Base-by-base conservation (phyloP, 1,140 invertebrate genomes). In the Nautilus pompilius region DNA sequence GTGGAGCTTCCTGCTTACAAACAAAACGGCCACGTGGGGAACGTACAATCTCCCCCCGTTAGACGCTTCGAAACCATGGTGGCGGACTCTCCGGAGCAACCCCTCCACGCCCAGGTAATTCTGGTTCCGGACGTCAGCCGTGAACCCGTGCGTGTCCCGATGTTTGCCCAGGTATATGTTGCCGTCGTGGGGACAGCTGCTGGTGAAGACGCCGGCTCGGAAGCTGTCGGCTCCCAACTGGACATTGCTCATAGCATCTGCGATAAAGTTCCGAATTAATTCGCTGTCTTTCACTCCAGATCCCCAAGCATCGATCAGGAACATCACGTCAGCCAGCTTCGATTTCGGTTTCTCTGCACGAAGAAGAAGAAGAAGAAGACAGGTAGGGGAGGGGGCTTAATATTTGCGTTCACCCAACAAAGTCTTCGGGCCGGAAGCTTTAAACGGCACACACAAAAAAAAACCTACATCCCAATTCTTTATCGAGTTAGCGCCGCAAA, bases 261-360 rank as follows among this genome's bases (percentile, higher is more conserved):
- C 49, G n/a, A 53, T 53, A 15, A 53, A 53, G 5, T 6, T 17
- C 26, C 30, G 26, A 15, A 53, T 24, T 13, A 53, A 15, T 5
- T 53, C 24, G 3, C 26, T 15, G n/a, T 53, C 8, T 24, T 20
- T 17, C 5, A 10, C 3, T 5, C n/a, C 49, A 53, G 30, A 53
- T 6, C 30, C 3, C 6, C 49, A 53, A 6, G 26, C 49, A 24
- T 53, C 49, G 17, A 53, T 15, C 5, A 53, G 24, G 17, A 53
- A 53, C 49, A 53, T 53, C 6, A 53, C 20, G 49, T 53, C 49
- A 15, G n/a, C n/a, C n/a, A n/a, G n/a, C n/a, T n/a, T n/a, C n/a
- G n/a, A n/a, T n/a, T n/a, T n/a, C n/a, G n/a, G n/a, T n/a, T n/a
- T n/a, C n/a, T n/a, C n/a, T n/a, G n/a, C n/a, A n/a, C n/a, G n/a